A percentile compares a stretch with the other conserved stretches of the same genome.
Conservation (phyloP, 1,140 invertebrate species). For the Bombus haemorrhoidalis region DNA sequence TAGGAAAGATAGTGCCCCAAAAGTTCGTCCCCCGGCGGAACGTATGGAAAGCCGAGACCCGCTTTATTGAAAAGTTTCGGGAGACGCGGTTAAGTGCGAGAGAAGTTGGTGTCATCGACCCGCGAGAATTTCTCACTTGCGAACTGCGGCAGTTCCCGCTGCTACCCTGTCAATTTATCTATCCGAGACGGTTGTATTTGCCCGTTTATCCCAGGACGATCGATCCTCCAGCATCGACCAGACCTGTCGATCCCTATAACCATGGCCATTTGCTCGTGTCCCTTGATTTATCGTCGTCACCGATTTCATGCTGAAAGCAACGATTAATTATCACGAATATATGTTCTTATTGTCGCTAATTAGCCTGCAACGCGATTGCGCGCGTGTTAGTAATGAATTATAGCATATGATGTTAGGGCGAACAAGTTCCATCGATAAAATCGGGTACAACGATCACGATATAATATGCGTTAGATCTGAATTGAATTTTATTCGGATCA, state of each 20-base stretch:
- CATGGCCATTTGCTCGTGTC: constrained; percentile 6
- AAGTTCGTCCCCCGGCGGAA: constrained; percentile 46
- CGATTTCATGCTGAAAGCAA: background rate
- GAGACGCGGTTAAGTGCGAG: constrained; percentile 55
- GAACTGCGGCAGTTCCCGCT: constrained; percentile 1
- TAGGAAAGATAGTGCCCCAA: constrained; percentile 46
- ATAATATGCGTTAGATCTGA: too few species aligned
- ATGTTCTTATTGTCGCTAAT: background rate
- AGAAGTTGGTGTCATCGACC: constrained; percentile 46
- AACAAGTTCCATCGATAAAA: background rate
- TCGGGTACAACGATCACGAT: too few species aligned
- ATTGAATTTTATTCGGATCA: too few species aligned
- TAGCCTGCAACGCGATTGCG: background rate
- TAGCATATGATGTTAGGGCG: too few species aligned
- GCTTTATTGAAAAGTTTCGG: constrained; percentile 65
- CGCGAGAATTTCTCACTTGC: constrained; percentile 54
- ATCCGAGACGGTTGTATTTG: constrained; percentile 16
- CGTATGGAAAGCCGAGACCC: constrained; percentile 59
- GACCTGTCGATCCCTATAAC: constrained; percentile 16
- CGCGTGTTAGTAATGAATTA: too few species aligned
- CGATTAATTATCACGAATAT: background rate
- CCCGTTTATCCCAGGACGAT: constrained; percentile 18
- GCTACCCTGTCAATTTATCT: constrained; percentile 44
- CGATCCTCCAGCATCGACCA: constrained; percentile 13
- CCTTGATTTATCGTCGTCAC: background rate